Percentiles rank a stretch among this genome's conserved stretches.
Conservation (phyloP, 2,888 invertebrate genomes). For the Trimorus sp. region DNA sequence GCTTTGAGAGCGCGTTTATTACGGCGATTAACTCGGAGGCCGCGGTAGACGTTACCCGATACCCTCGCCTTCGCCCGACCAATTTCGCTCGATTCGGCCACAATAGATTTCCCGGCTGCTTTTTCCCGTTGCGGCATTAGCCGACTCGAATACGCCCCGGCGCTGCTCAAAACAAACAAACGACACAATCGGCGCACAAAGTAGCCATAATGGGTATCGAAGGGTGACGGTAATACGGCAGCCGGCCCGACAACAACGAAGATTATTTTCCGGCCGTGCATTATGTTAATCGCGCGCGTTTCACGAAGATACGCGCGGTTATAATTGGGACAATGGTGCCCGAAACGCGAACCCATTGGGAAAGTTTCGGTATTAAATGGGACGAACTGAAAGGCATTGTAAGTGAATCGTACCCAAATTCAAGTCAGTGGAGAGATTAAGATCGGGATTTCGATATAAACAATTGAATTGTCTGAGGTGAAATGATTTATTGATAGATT, state of each 20-base stretch:
- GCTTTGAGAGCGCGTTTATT: conserved; percentile 38
- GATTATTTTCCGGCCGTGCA: too few relatives aligned
- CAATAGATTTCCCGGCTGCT: conserved; percentile 41
- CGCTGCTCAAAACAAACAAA: conserved; percentile 49
- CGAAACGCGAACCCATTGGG: too few relatives aligned
- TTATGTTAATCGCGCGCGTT: too few relatives aligned
- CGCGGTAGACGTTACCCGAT: conserved; percentile 32
- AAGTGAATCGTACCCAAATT: too few relatives aligned
- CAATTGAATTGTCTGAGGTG: too few relatives aligned
- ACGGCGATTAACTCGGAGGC: conserved; percentile 6
- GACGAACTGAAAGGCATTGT: too few relatives aligned
- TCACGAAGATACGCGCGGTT: too few relatives aligned
- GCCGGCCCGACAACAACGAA: neutral
- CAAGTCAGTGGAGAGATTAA: too few relatives aligned
- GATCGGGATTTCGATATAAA: too few relatives aligned
- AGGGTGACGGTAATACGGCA: conserved; percentile 12
- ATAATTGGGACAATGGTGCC: too few relatives aligned
- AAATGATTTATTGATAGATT: too few relatives aligned
- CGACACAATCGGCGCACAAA: conserved; percentile 45
- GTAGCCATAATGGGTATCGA: conserved; percentile 38
- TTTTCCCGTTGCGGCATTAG: conserved; percentile 21
- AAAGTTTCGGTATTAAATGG: too few relatives aligned
- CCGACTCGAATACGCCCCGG: neutral
- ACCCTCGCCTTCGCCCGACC: conserved; percentile 39
- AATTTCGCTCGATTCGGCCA: conserved; percentile 44